Conservation (phyloP, 2,888 invertebrate genomes). For the Drosophila nigricruria region DNA sequence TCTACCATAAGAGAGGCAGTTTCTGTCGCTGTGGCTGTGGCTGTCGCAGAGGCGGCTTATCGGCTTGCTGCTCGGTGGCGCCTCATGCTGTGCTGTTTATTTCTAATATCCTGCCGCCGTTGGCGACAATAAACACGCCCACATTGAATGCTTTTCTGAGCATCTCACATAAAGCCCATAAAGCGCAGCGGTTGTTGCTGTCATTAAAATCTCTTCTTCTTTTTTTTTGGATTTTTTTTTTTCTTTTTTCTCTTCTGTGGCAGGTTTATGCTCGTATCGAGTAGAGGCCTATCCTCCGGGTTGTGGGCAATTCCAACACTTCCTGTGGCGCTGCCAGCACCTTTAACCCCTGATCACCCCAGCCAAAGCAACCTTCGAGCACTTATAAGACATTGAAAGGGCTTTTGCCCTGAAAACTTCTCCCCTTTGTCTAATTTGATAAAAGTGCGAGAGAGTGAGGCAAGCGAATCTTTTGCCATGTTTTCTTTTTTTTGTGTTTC, state of each 20-base stretch:
- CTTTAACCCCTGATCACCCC: constrained; percentile 60
- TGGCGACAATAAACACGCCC: constrained; percentile 77
- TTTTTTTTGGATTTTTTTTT: background rate
- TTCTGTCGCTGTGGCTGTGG: background rate
- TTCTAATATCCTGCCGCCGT: constrained; percentile 75
- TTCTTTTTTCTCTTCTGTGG: constrained; percentile 28
- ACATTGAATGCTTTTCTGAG: constrained; percentile 49
- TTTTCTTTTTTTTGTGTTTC: constrained; percentile 5
- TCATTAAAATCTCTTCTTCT: constrained; percentile 78
- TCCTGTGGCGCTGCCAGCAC: constrained; percentile 64
- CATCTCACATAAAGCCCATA: constrained; percentile 64
- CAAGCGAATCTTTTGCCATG: constrained; percentile 35
- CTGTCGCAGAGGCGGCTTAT: constrained; percentile 37
- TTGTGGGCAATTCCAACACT: constrained; percentile 58
- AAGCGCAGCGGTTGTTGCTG: constrained; percentile 73
- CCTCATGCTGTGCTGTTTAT: constrained; percentile 71
- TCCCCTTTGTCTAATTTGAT: constrained; percentile 77
- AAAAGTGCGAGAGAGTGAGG: constrained; percentile 40
- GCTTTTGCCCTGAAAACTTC: constrained; percentile 42
- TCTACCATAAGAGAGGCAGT: constrained; percentile 8
- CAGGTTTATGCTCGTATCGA: constrained; percentile 59
- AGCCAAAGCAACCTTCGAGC: constrained; percentile 6
- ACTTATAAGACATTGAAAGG: constrained; percentile 47
- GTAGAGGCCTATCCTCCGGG: constrained; percentile 53
- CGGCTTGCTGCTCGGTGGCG: constrained; percentile 32